Evolutionary conservation across 2,888 invertebrate species (phyloP), one percentile per base, ranked within the genome.

Genomic region (Ichneumon xanthorius): DNA sequence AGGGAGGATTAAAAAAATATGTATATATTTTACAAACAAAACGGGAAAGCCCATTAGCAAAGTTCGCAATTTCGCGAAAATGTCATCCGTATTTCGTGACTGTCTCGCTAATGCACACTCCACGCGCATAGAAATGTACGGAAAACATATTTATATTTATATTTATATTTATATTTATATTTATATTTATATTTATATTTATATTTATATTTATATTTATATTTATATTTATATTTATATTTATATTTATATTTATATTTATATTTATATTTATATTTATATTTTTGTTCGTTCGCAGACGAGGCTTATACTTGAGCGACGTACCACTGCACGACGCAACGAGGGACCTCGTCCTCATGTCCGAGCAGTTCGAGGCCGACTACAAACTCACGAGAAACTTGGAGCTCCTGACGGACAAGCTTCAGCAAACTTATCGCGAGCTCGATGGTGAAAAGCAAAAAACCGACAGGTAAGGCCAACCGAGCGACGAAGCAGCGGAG

Each of bases 271-370:
- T 7, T 40, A 11, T 33, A 37, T 37, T 37, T 37, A 37, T 37
- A 37, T 37, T 37, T 37, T 68, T 61, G 7, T 68, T 79, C 11
- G 53, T 81, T 87, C 94, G 53, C 92, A 98, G 98, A 88, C 96
- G 98, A 75, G 98, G 99, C 2, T 96, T 99, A 37, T 98, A 97
- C 94, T 96, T 99, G 90, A 98, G 98, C 84, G 99, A 99, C 94
- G 98, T 99, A 86, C 99, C 99, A 2, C 95, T 99, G 26, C 99
- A 99, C 92, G 99, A 99, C 93, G 98, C 99, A 1, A 99, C 99
- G 4, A 95, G 99, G 82, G 99, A 99, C 95, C 95, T 99, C 91
- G 99, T 99, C 7, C 95, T 99, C 90, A 97, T 99, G 96, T 99
- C 98, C 7, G 99, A 99, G 94, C 98, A 99, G 94, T 99, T 99